Evolutionary conservation across 1,140 invertebrate genomes (phyloP), one percentile per base, ranked within the genome.

Genomic region (Callitettix versicolor): DNA sequence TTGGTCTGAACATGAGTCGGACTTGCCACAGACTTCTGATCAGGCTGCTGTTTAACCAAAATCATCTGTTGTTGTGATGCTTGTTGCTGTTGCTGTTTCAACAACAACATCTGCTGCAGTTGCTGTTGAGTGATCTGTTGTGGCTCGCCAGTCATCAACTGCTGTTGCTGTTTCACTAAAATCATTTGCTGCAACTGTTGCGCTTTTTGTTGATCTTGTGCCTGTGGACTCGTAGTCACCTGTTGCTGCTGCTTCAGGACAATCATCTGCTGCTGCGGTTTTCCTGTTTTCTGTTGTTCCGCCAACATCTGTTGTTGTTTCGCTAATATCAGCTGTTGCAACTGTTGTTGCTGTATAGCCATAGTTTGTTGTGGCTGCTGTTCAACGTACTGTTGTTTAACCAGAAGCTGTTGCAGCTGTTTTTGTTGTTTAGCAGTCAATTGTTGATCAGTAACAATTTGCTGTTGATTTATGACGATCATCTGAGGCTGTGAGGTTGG

Each of bases 241-340:
- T 38, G 46, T 46, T 50, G 53, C 0, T 67, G 59, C 58, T 73
- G 71, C 62, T 68, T 71, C 3, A 65, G 58, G 1, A 72, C 60
- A 1, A 71, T 60, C 14, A 70, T 67, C 33, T 68, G 68, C 7
- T 60, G 61, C 24, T 67, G 65, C 14, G 65, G 64, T 15, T 67
- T 56, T 18, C 42, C 38, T 26, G 51, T 44, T 24, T 62, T 58
- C 41, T 62, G 60, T 46, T 61, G 54, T 38, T 58, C 61, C 15
- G 38, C 40, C 0, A 59, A 26, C 24, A 59, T 43, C 40, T 62
- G 61, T 33, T 62, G 61, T 46, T 59, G 58, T 43, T 63, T 63
- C 1, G 58, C 55, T 20, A 62, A 42, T 4, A 58, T 47, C 17
- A 60, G 46, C 30, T 61, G 60, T 15, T 60, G 59, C 7, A 58